Conservation (phyloP, 2,113 vertebrate species). For the Oreochromis niloticus region DNA sequence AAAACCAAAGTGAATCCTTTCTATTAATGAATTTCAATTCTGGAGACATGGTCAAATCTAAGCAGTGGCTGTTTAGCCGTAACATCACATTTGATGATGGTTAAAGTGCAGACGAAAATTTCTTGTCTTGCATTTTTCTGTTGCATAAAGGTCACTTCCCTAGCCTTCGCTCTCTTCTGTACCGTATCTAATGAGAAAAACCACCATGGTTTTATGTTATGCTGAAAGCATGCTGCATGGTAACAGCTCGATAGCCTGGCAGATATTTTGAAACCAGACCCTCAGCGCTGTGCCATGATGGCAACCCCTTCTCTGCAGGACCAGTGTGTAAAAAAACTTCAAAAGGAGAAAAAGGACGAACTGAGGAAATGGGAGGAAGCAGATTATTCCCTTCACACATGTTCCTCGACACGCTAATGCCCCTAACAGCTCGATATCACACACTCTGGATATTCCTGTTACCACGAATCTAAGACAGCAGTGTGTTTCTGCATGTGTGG, state of each 20-base stretch:
- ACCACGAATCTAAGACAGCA: background rate
- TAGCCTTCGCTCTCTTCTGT: background rate
- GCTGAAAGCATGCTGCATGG: conserved; percentile 47
- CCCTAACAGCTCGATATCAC: background rate
- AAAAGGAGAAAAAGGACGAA: background rate
- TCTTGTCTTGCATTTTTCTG: background rate
- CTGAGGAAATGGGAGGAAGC: conserved; percentile 13
- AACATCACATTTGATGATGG: background rate
- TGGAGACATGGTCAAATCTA: background rate
- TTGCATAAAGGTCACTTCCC: background rate
- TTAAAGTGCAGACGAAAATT: background rate
- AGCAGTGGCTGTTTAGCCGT: conserved; percentile 6
- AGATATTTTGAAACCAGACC: conserved; percentile 61
- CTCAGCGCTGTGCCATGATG: conserved; percentile 22
- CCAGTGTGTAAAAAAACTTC: background rate
- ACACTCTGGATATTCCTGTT: background rate
- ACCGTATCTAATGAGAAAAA: conserved; percentile 47
- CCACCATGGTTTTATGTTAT: conserved; percentile 35
- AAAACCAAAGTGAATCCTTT: background rate
- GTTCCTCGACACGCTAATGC: background rate
- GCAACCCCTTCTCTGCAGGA: conserved; percentile 12
- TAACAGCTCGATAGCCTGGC: conserved; percentile 36
- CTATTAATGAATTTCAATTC: background rate
- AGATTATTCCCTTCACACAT: conserved; percentile 12
- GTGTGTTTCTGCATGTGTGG: background rate